A percentile compares a stretch with the other conserved stretches of the same genome.
These are phyloP conservation scores for Passer domesticus DNA, from an alignment of 2,113 vertebrate genomes.

Conservation along the genomic window DNA sequence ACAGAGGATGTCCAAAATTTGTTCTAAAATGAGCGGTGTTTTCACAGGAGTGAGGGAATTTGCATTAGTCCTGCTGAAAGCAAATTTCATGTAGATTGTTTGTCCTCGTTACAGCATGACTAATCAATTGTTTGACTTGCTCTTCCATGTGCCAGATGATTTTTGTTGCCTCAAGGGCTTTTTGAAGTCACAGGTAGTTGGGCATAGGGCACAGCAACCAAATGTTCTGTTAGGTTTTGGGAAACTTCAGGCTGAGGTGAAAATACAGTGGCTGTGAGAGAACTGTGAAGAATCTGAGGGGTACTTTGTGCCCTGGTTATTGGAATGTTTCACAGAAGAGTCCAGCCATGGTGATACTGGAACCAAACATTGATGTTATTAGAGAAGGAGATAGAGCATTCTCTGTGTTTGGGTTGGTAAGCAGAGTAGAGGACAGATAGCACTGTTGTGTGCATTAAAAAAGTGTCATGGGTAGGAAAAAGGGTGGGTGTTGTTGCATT, in stretches of 20 bases:
- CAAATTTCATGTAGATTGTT: background rate
- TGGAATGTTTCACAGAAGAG: background rate
- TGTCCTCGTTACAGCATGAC: accelerated
- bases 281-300: background rate
- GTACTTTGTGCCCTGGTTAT: background rate
- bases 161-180: background rate
- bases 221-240: background rate
- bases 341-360: background rate
- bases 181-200: background rate
- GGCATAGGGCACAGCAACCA: background rate
- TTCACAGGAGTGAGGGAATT: background rate
- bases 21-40: background rate
- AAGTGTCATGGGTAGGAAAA: background rate
- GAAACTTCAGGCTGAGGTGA: background rate
- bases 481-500: background rate
- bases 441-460: background rate
- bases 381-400: background rate
- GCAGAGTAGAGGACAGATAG: background rate
- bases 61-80: background rate
- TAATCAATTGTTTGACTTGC: background rate
- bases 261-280: background rate
- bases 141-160: background rate
- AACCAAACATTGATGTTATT: background rate
- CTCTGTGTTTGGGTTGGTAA: background rate
- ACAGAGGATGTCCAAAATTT: background rate